Evolutionary conservation across 2,113 vertebrate species (phyloP).

Genomic region (Syrrhaptes paradoxus): DNA sequence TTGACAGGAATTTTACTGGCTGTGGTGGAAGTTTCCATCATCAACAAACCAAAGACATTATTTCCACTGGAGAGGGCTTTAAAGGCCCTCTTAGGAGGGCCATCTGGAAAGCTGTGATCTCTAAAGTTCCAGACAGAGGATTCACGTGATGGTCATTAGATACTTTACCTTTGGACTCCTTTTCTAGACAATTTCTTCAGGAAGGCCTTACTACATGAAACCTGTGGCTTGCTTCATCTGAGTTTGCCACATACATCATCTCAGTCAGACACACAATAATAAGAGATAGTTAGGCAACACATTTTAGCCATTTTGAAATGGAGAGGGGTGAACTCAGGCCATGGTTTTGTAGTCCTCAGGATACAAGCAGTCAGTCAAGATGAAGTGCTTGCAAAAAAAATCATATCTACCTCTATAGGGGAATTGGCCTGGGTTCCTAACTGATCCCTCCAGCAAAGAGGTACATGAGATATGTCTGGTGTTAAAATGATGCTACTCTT

Average conservation of each 20-base stretch:
- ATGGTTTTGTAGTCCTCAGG: not conserved
- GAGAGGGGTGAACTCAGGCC: not conserved
- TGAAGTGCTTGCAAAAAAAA: not conserved
- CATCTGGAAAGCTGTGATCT: not conserved
- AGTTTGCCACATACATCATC: not conserved
- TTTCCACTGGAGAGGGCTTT: not conserved
- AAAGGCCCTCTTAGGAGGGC: not conserved
- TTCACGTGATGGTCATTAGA: not conserved
- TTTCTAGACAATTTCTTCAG: not conserved
- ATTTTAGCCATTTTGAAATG: not conserved
- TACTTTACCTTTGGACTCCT: not conserved
- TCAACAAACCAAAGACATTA: not conserved
- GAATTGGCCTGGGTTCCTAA: not conserved
- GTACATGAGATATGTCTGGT: not conserved
- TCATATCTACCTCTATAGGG: not conserved
- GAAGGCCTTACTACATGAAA: not conserved
- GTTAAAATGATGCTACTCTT: not conserved
- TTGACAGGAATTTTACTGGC: not conserved
- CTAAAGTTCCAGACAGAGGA: not conserved
- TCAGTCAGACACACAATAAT: not conserved
- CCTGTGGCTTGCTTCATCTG: not conserved
- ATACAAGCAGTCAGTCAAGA: not conserved
- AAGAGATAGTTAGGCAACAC: not conserved
- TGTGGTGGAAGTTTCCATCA: not conserved
- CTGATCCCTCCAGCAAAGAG: not conserved